Evolutionary conservation across 2,888 invertebrate genomes (phyloP).

Genomic region (Zele albiditarsus): DNA sequence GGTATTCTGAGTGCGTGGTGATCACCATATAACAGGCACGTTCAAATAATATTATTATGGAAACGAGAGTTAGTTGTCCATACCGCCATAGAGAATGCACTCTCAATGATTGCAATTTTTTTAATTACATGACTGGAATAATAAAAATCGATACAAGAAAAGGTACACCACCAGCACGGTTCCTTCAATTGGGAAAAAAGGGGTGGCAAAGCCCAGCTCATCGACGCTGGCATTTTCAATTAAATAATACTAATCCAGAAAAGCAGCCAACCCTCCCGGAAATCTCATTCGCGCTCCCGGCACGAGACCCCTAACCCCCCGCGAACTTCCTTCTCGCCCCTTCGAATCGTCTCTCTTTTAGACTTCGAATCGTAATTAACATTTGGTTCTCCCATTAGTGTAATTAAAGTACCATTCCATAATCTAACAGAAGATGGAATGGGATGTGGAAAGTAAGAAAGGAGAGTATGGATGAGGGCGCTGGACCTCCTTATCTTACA

Average conservation of each 20-base stretch:
- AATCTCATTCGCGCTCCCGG: slow-evolving; percentile 56
- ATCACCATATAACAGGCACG: slow-evolving; percentile 10
- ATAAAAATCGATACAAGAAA: slow-evolving; percentile 19
- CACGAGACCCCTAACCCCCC: slow-evolving; percentile 52
- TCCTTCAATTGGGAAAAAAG: slow-evolving; percentile 43
- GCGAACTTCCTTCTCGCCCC: slow-evolving; percentile 48
- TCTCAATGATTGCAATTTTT: slow-evolving; percentile 10
- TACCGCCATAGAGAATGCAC: not conserved
- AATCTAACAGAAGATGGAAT: slow-evolving; percentile 73
- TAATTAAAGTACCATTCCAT: slow-evolving; percentile 84
- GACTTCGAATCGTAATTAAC: slow-evolving; percentile 84
- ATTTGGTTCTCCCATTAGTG: slow-evolving; percentile 84
- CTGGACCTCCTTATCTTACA: slow-evolving; percentile 72
- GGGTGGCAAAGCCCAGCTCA: slow-evolving; percentile 45
- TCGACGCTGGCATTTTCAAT: slow-evolving; percentile 68
- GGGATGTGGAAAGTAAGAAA: slow-evolving; percentile 21
- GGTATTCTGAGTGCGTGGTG: slow-evolving; percentile 40
- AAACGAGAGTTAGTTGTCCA: not conserved
- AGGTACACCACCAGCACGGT: not conserved
- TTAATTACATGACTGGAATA: not conserved
- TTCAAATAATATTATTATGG: not conserved
- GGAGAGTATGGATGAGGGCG: slow-evolving; percentile 44
- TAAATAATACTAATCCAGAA: slow-evolving; percentile 71
- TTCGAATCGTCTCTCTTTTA: slow-evolving; percentile 73
- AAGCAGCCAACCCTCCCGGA: slow-evolving; percentile 58